Evolutionary conservation across 2,888 invertebrate genomes (phyloP).

Genomic region (Lasius fuliginosus): DNA sequence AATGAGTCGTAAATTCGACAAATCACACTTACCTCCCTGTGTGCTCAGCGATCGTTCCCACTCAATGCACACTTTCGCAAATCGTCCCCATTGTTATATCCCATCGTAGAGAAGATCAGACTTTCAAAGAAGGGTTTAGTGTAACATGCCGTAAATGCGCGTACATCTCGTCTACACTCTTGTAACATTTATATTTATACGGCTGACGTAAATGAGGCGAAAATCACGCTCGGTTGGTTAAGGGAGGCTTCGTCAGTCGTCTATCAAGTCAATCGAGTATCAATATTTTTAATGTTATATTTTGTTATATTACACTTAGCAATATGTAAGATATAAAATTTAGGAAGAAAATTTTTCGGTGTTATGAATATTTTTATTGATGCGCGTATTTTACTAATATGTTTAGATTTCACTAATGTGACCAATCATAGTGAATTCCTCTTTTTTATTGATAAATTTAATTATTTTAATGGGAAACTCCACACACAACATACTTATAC

Average conservation of each 20-base stretch:
- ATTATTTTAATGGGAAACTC: neutral
- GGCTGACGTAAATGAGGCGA: slow-evolving; percentile 74
- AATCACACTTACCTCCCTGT: slow-evolving; percentile 17
- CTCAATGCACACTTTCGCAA: slow-evolving; percentile 44
- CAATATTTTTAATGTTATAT: neutral
- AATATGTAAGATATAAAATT: neutral
- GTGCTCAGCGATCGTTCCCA: slow-evolving; percentile 41
- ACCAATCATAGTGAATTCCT: neutral
- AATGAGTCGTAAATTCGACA: slow-evolving; percentile 51
- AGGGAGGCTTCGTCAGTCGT: slow-evolving; percentile 59
- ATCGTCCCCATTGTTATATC: slow-evolving; percentile 43
- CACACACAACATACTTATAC: too few species aligned
- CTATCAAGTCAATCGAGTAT: slow-evolving; percentile 39
- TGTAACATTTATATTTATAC: slow-evolving; percentile 67
- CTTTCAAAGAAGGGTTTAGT: slow-evolving; percentile 63
- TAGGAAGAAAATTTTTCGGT: neutral
- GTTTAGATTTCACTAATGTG: neutral
- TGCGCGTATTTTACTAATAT: neutral
- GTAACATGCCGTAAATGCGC: slow-evolving; percentile 61
- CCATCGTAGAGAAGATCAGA: slow-evolving; percentile 45
- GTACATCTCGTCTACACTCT: slow-evolving; percentile 56
- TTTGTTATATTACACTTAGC: neutral
- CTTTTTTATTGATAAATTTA: neutral
- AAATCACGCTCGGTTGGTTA: slow-evolving; percentile 78
- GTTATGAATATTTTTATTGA: neutral